Evolutionary conservation across 2,113 vertebrate genomes (phyloP), one percentile per base, ranked within the genome.

Genomic region (Collichthys lucidus): DNA sequence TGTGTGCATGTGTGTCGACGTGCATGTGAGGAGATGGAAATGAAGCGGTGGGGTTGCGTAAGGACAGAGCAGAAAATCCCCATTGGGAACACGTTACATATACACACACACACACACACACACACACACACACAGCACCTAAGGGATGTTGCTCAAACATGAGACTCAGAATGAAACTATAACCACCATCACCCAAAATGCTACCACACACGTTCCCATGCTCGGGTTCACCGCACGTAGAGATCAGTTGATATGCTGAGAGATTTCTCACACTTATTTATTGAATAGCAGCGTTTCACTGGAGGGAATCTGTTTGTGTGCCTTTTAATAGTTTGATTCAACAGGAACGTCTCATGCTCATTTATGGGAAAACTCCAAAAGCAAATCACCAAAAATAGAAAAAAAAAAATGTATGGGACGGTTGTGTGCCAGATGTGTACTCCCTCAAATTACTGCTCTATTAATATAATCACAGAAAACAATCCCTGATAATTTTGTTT

Each of bases 41-140:
- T 79, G 62, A 84, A 64, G 65, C 11, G 2, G 20, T 0, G n/a
- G 20, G 86, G 84, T 88, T 86, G 50, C 44, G 46, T 29, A 31
- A 91, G 90, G 87, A 89, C 88, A 85, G 4, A 29, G 83, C 49
- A 16, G 61, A 76, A 56, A 79, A 73, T 77, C 55, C 70, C 69
- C 24, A 80, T 40, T 52, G 64, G 74, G 66, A 88, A 68, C 11
- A 60, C 63, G 35, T 52, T 31, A 74, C n/a, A 53, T 15, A 62
- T 5, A 26, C 67, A 81, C 10, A 31, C 17, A 69, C 67, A 81
- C 10, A 31, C 17, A 69, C 44, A 69, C 17, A 69, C 44, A 69
- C 17, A 69, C 44, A 69, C 26, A 26, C 67, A 81, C 10, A 31
- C 17, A 66, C 44, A 66, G 31, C n/a, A 24, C n/a, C 35, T 40